Base-by-base conservation (phyloP, 2,797 vertebrate species). In the Pseudochromis fuscus region DNA sequence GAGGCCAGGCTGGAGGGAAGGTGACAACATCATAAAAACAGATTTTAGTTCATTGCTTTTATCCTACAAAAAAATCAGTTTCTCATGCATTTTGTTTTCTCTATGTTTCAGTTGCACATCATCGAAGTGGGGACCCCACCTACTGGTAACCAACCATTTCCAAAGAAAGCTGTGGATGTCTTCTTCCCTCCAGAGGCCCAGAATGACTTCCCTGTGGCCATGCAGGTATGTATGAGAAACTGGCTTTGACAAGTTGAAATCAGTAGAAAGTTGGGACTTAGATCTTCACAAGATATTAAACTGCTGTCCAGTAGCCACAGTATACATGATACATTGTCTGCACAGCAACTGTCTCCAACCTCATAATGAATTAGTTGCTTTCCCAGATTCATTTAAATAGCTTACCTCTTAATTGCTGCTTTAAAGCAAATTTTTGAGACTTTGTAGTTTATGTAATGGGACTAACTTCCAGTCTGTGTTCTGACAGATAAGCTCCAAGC, bases 181-280 rank as follows among this genome's bases (percentile, higher is more conserved):
- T 99, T 99, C 91, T 99, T 99, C 83, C 98, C 98, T 87, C 98
- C 98, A 57, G 98, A 99, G 90, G 98, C 98, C 60, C 98, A 99
- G 72, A 99, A 98, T 67, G 98, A 99, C 90, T 99, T 99, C 70
- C 97, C 97, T 75, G 97, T 99, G 72, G 97, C 97, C 68, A 99
- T 99, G 98, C 98, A 99, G 97, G 98, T 98, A 90, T 49, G 68
- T 28, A 40, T 57, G 4, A 48, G 27, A 16, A 18, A 4, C 23
- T 38, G 5, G 21, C 21, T 70, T 33, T 58, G 35, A 31, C 19
- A 33, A 19, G 40, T 12, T 24, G 10, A 28, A 46, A 10, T 40
- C n/a, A 3, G 9, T 19, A 19, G 8, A 33, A 2, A 42, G 7
- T 42, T 7, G 3, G 7, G 7, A 3, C 16, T 44, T 44, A 19